Evolutionary conservation across 1,140 invertebrate genomes (phyloP), one percentile per base, ranked within the genome.

Genomic region (Micrasema longulum): DNA sequence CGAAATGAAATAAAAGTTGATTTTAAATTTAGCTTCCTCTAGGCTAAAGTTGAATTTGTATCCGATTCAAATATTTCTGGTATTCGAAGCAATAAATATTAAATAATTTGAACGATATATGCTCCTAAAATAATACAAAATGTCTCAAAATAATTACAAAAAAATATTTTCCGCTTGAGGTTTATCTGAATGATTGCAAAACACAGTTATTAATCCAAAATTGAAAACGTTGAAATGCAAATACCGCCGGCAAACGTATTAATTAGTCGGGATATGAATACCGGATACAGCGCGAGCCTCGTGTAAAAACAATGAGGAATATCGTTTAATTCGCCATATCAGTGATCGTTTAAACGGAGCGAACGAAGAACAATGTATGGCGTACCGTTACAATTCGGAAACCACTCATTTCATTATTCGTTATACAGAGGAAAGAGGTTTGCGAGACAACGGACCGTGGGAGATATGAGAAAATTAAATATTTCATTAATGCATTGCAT

Each of bases 371-470:
- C 64, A 52, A 50, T 66, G 45, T 16, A 52, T 23, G 31, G 47
- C 14, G 22, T 66, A 66, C 64, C 64, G 64, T 66, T 66, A 66
- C 47, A 22, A 22, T 60, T 60, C 55, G 55, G 55, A 60, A 60
- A 60, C 20, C 55, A 35, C 35, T 43, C 35, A 60, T 60, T 60
- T 60, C 55, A 60, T 38, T 38, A 41, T 55, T 48, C 16, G 20
- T 45, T 20, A 18, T 18, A 18, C 47, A 10, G 23, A 31, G 2
- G 7, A 31, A 4, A 31, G 26, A 31, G 26, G 26, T 31, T 7
- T 2, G n/a, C n/a, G 26, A 31, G 26, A 31, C 26, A 31, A 7
- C 26, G 20, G 55, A 60, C 55, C 55, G 55, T 60, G 55, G 3
- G 55, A 38, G 31, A 38, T 60, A 60, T 60, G 55, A 22, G 36